Percentiles rank a stretch among this genome's conserved stretches.
Conservation (phyloP, 2,113 vertebrate genomes). For the Nyctibius bracteatus region DNA sequence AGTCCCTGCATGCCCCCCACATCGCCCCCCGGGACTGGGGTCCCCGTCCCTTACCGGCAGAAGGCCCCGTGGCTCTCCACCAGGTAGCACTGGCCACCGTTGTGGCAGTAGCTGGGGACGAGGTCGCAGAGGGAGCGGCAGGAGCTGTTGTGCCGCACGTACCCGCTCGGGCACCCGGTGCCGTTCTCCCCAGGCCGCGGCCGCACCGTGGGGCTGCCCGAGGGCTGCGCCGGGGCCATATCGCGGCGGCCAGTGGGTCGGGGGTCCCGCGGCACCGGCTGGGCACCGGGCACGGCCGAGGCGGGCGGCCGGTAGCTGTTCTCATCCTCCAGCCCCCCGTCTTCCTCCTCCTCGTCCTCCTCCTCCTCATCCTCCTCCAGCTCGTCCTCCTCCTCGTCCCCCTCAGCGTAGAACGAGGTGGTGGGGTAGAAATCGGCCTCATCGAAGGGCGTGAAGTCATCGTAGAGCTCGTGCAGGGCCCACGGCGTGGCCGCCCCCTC, state of each 20-base stretch:
- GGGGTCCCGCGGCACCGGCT: neutral
- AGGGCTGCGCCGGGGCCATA: neutral
- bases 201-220: slow-evolving; percentile 51
- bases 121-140: slow-evolving; percentile 89
- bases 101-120: slow-evolving; percentile 91
- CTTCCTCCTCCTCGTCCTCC: slow-evolving; percentile 53
- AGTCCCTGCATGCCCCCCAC: too few species aligned
- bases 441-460: slow-evolving; percentile 88
- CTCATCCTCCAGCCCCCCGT: slow-evolving; percentile 53
- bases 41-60: slow-evolving; percentile 83
- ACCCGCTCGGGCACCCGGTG: slow-evolving; percentile 82
- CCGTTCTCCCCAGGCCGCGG: slow-evolving; percentile 61
- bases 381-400: slow-evolving; percentile 71
- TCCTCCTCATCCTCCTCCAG: slow-evolving; percentile 53
- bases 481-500: slow-evolving; percentile 79
- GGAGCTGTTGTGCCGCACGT: slow-evolving; percentile 81
- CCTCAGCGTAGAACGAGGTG: slow-evolving; percentile 80
- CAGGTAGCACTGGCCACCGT: slow-evolving; percentile 93
- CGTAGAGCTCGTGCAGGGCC: slow-evolving; percentile 82
- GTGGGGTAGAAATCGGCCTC: slow-evolving; percentile 84
- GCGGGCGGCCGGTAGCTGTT: slow-evolving; percentile 28
- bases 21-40: fast-evolving
- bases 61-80: slow-evolving; percentile 88
- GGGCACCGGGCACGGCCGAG: slow-evolving; percentile 48
- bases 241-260: neutral